phyloP scores from a whole-genome alignment of 2,113 vertebrate species.

The Empidonax traillii region DNA sequence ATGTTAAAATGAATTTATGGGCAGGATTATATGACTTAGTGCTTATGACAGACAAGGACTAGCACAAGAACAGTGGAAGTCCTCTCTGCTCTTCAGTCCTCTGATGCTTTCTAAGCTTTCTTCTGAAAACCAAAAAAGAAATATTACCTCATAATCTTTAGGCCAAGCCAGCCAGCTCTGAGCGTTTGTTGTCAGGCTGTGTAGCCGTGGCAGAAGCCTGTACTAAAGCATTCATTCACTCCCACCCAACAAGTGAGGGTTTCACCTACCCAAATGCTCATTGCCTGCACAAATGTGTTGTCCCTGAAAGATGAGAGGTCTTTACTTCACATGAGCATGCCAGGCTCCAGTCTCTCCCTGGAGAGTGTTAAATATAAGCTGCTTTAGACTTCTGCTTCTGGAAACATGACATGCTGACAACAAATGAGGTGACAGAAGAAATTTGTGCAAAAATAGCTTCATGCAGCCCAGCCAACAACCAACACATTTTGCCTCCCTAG shows the following conservation, averaged over 20 bases:
- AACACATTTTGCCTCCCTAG: neutral
- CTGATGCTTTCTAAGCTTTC: neutral
- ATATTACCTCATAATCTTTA: neutral
- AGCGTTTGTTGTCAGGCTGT: neutral
- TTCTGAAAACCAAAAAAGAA: neutral
- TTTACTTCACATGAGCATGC: neutral
- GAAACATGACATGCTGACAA: neutral
- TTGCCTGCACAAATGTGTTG: fast-evolving
- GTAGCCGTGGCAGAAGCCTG: neutral
- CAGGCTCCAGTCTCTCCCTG: neutral
- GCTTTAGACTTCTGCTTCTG: neutral
- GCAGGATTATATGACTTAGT: neutral
- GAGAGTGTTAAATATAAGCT: neutral
- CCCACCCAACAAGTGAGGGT: fast-evolving
- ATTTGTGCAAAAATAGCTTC: slow-evolving; percentile 14
- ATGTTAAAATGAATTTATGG: neutral
- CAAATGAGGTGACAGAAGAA: neutral
- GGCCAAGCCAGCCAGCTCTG: neutral
- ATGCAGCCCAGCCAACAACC: neutral
- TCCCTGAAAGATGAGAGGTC: neutral
- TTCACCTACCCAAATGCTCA: neutral
- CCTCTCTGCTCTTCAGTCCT: neutral
- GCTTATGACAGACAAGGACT: neutral
- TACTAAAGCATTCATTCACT: neutral
- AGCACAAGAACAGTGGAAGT: neutral